A percentile compares a stretch with the other conserved stretches of the same genome.
Conservation (phyloP, 2,113 vertebrate species). For the Austrofundulus limnaeus region DNA sequence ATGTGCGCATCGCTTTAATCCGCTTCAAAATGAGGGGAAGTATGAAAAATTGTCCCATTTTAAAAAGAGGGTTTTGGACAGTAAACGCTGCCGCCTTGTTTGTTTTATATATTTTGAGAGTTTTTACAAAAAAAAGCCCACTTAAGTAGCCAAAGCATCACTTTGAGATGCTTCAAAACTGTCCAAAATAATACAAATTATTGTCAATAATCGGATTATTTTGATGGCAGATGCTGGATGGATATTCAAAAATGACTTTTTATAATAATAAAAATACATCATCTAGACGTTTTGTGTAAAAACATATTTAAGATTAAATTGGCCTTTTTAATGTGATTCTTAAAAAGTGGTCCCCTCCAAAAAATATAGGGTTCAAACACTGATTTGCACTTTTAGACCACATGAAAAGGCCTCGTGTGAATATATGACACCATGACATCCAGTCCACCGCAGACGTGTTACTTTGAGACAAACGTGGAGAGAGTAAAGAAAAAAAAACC, state of each 20-base stretch:
- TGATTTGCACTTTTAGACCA: background rate
- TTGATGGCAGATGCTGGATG: too few relatives aligned
- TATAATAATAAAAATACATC: too few relatives aligned
- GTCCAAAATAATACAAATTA: too few relatives aligned
- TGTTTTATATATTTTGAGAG: too few relatives aligned
- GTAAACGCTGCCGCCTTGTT: too few relatives aligned
- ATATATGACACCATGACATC: slow-evolving; percentile 1
- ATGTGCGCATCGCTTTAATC: slow-evolving; percentile 14
- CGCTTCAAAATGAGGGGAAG: background rate
- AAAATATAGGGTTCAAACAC: background rate
- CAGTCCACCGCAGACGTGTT: slow-evolving; percentile 10
- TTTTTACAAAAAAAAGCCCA: too few relatives aligned
- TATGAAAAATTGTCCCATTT: background rate
- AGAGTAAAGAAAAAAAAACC: background rate
- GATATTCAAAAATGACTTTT: too few relatives aligned
- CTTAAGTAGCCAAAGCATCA: too few relatives aligned
- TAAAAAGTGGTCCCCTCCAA: background rate
- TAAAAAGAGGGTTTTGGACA: background rate
- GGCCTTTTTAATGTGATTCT: too few relatives aligned
- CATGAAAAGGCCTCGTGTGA: background rate
- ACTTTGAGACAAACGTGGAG: slow-evolving; percentile 22
- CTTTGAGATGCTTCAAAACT: too few relatives aligned
- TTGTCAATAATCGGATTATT: too few relatives aligned
- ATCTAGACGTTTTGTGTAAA: too few relatives aligned
- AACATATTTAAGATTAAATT: background rate